Percentiles rank a stretch among this genome's conserved stretches.
phyloP scores from a whole-genome alignment of 2,888 invertebrate species.

The Eudemis profundana region DNA sequence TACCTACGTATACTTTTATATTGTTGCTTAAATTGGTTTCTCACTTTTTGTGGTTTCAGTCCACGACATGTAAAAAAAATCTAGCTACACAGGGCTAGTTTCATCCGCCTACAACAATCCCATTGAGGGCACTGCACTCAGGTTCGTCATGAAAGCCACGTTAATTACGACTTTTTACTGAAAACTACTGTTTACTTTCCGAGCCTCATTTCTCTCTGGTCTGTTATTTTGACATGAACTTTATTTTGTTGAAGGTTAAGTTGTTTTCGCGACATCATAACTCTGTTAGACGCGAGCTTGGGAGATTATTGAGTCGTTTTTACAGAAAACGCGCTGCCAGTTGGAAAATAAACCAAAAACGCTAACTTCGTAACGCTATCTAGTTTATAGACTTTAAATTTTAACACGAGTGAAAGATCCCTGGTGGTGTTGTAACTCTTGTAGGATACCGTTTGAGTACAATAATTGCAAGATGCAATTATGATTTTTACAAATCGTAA shows the following conservation, averaged over 20 bases:
- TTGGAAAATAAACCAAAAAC: conserved; percentile 65
- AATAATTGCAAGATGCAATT: conserved; percentile 1
- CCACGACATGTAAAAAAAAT: conserved; percentile 20
- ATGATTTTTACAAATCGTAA: too few relatives aligned
- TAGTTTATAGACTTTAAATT: conserved; percentile 33
- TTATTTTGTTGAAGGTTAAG: conserved; percentile 11
- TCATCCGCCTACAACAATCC: conserved; percentile 63
- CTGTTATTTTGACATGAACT: conserved; percentile 15
- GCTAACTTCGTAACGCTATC: conserved; percentile 34
- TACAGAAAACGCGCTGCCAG: conserved; percentile 49
- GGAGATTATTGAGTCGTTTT: not conserved
- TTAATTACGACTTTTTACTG: conserved; percentile 70
- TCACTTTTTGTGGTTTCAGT: not conserved
- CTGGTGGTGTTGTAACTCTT: conserved; percentile 2
- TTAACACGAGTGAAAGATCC: not conserved
- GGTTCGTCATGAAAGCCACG: conserved; percentile 65
- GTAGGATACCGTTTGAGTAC: conserved; percentile 8
- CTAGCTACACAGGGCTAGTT: conserved; percentile 56
- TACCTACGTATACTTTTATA: too few relatives aligned
- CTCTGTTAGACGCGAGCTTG: not conserved
- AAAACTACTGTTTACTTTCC: conserved; percentile 15
- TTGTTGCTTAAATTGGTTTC: too few relatives aligned
- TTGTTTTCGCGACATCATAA: conserved; percentile 2
- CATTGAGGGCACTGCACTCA: conserved; percentile 60
- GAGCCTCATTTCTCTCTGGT: conserved; percentile 27